Percentiles rank a stretch among this genome's conserved stretches.
These are phyloP conservation scores for Antitype chi DNA, from an alignment of 2,888 invertebrate genomes.

Conservation along the genomic window DNA sequence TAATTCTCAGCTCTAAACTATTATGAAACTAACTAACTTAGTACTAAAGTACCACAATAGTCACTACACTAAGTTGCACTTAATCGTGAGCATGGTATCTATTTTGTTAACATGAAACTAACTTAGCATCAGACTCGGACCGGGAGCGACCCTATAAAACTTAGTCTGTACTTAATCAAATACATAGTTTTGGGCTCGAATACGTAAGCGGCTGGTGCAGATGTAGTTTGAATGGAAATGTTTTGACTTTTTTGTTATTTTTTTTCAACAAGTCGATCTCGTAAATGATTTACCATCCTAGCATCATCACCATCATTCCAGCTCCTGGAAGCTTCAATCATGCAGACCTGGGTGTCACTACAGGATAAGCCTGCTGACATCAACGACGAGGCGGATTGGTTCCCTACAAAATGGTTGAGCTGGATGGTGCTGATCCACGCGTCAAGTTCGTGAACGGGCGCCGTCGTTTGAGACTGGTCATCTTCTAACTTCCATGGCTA, in stretches of 20 bases:
- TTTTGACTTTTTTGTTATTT: not conserved
- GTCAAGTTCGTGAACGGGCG: no score
- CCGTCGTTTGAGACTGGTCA: no score
- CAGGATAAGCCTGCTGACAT: no score
- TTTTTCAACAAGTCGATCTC: not conserved
- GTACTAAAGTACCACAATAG: conserved; percentile 25
- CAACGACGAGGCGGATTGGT: no score
- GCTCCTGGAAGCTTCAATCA: no score
- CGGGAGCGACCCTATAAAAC: conserved; percentile 72
- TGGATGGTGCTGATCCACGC: no score
- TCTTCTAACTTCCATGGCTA: no score
- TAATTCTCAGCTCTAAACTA: conserved; percentile 26
- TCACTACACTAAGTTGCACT: conserved; percentile 54
- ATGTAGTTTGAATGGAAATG: conserved; percentile 46
- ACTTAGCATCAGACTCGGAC: conserved; percentile 50
- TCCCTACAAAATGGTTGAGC: no score
- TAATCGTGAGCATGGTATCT: conserved; percentile 65
- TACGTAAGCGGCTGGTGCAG: conserved; percentile 62
- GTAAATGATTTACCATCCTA: not conserved
- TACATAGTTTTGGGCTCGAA: conserved; percentile 75
- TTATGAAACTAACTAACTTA: conserved; percentile 33
- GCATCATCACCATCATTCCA: no score
- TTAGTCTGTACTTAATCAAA: conserved; percentile 76
- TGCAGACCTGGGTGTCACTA: no score
- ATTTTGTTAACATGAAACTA: conserved; percentile 64